Conservation (phyloP, 2,113 vertebrate species). For the Petaurus breviceps region DNA sequence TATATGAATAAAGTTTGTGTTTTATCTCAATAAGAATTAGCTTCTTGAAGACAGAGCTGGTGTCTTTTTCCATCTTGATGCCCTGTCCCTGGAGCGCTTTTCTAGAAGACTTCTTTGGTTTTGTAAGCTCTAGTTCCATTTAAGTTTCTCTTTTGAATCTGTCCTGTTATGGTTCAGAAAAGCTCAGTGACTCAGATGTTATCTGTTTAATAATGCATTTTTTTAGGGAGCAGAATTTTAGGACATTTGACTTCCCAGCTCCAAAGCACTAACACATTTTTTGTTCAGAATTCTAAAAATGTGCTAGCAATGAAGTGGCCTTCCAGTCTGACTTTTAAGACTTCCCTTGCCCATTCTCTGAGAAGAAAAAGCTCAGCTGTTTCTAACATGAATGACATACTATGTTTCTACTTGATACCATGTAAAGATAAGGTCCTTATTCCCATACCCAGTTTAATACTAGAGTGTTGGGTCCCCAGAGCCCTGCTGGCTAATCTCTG, state of each 20-base stretch:
- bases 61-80: not conserved
- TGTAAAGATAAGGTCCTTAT: not conserved
- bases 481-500: not conserved
- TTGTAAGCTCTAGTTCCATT: not conserved
- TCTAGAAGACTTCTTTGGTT: not conserved
- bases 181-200: not conserved
- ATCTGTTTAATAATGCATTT: not conserved
- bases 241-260: not conserved
- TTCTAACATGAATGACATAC: not conserved
- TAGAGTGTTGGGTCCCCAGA: not conserved
- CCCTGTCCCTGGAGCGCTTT: not conserved
- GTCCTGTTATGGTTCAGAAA: not conserved
- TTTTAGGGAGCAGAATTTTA: conserved; percentile 7
- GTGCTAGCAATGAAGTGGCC: not conserved
- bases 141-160: not conserved
- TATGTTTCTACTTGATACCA: not conserved
- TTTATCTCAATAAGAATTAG: not conserved
- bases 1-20: conserved; percentile 3
- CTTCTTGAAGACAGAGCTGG: not conserved
- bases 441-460: not conserved
- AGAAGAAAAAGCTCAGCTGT: not conserved
- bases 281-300: not conserved
- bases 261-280: not conserved
- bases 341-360: not conserved
- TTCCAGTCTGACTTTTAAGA: too few relatives aligned